Evolutionary conservation across 2,888 invertebrate species (phyloP).

Genomic region (Cheilosia urbana): DNA sequence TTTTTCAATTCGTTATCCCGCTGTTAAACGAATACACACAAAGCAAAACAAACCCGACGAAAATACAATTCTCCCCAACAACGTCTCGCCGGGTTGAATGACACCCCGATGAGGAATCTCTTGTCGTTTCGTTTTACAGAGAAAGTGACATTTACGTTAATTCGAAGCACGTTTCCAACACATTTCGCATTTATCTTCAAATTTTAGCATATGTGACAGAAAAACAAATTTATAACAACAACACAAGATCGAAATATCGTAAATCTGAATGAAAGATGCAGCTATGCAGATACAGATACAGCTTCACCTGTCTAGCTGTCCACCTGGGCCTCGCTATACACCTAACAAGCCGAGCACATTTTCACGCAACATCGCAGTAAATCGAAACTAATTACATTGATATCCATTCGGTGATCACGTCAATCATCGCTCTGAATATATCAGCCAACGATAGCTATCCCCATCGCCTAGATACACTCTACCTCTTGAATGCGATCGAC

Average conservation of each 20-base stretch:
- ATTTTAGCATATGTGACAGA: slow-evolving; percentile 32
- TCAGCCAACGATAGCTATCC: slow-evolving; percentile 12
- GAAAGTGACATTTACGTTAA: slow-evolving; percentile 55
- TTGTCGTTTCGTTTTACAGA: slow-evolving; percentile 13
- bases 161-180: slow-evolving; percentile 39
- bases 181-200: slow-evolving; percentile 35
- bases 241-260: slow-evolving; percentile 43
- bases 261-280: slow-evolving; percentile 49
- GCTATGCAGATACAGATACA: slow-evolving; percentile 22
- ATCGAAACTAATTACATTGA: slow-evolving; percentile 64
- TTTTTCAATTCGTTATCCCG: slow-evolving; percentile 40
- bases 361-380: slow-evolving; percentile 44
- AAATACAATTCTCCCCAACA: slow-evolving; percentile 35
- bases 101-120: slow-evolving; percentile 36
- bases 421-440: slow-evolving; percentile 56
- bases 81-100: slow-evolving; percentile 48
- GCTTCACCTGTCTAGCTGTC: slow-evolving; percentile 40
- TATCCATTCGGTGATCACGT: slow-evolving; percentile 63
- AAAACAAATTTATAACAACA: slow-evolving; percentile 57
- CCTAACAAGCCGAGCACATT: slow-evolving; percentile 21
- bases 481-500: background rate
- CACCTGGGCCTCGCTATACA: background rate
- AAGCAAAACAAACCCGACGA: slow-evolving; percentile 26
- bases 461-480: slow-evolving; percentile 14
- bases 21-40: slow-evolving; percentile 17